Conservation (phyloP, 2,113 vertebrate species). For the Camarhynchus parvulus region DNA sequence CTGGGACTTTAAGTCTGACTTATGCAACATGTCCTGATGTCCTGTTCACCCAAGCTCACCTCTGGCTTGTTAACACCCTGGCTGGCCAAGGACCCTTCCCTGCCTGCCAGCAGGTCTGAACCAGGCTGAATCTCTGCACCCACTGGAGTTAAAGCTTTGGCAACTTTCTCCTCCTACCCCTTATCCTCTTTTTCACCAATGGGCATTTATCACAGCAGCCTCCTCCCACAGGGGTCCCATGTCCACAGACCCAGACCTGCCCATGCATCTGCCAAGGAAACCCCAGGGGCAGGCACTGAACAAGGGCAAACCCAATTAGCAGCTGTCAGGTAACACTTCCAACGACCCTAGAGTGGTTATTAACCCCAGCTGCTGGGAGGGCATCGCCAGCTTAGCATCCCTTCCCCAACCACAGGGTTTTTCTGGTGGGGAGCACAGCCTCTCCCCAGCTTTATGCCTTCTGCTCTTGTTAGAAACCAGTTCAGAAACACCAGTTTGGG, state of each 20-base stretch:
- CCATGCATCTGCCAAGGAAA: not conserved
- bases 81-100: not conserved
- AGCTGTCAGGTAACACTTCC: not conserved
- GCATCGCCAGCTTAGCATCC: not conserved
- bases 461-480: not conserved
- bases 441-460: not conserved
- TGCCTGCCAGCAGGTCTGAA: not conserved
- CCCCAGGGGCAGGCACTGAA: not conserved
- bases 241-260: not conserved
- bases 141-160: not conserved
- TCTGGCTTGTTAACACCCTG: constrained; percentile 20
- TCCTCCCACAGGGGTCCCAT: not conserved
- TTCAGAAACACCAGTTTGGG: not conserved
- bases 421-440: not conserved
- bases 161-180: not conserved
- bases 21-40: not conserved
- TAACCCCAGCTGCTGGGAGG: not conserved
- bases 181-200: not conserved
- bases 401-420: not conserved
- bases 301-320: not conserved
- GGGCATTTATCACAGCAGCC: constrained; percentile 13
- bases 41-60: not conserved
- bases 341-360: not conserved
- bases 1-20: not conserved
- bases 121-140: not conserved